Conservation (phyloP, 1,140 invertebrate genomes). For the Scylla paramamosain region DNA sequence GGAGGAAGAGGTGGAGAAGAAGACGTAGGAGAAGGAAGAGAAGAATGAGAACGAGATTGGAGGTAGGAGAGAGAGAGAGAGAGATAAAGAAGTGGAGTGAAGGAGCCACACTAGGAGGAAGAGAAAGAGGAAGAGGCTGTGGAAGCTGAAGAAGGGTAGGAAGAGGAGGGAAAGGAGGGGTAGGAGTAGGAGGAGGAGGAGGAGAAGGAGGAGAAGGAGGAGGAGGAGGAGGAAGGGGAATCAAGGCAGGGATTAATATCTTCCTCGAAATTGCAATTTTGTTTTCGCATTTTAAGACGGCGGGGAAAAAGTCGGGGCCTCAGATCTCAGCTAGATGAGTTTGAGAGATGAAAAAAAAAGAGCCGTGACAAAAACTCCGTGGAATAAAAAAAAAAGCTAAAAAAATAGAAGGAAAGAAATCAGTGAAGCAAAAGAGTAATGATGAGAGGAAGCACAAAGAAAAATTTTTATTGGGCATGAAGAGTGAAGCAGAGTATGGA, state of each 20-base stretch:
- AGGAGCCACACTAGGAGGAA: no score
- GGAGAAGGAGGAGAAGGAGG: neutral
- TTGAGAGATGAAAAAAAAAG: neutral
- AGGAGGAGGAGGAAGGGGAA: neutral
- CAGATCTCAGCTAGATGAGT: slow-evolving; percentile 18
- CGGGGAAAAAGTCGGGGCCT: neutral
- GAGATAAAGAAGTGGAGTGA: no score
- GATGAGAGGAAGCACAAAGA: no score
- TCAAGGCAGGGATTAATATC: neutral
- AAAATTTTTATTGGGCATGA: no score
- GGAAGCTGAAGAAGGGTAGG: no score
- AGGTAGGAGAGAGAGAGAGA: no score
- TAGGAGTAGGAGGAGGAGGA: neutral
- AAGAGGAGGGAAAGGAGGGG: neutral
- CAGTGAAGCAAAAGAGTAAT: neutral
- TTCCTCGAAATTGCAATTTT: slow-evolving; percentile 1
- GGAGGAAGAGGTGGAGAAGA: neutral
- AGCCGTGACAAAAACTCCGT: neutral
- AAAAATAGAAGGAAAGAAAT: neutral
- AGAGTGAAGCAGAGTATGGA: neutral
- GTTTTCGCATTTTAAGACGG: neutral
- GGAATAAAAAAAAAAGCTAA: neutral
- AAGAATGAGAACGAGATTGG: neutral
- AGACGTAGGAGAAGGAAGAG: neutral
- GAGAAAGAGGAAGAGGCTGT: neutral